A percentile compares a stretch with the other conserved stretches of the same genome.
Evolutionary conservation across 2,113 vertebrate genomes (phyloP).

Genomic region (Hippocampus comes): DNA sequence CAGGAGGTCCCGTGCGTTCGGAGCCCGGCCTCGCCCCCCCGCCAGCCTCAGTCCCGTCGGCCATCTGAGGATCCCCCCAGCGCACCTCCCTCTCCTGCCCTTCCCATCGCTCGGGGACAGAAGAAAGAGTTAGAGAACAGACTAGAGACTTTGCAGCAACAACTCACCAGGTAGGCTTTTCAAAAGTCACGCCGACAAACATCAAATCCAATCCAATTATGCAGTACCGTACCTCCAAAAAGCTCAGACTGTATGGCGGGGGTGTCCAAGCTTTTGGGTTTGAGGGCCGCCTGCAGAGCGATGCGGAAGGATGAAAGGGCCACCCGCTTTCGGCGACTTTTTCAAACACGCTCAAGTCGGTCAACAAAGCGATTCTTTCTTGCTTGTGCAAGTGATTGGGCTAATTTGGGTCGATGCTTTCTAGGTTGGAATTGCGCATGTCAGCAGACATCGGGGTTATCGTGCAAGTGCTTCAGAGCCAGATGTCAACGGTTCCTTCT

Average conservation of each 20-base stretch:
- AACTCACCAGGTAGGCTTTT: conserved; percentile 80
- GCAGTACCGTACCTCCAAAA: too few relatives aligned
- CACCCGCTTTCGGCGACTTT: too few relatives aligned
- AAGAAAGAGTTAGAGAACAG: conserved; percentile 79
- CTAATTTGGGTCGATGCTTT: not conserved
- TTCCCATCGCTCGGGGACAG: conserved; percentile 64
- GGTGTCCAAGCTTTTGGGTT: too few relatives aligned
- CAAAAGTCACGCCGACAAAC: too few relatives aligned
- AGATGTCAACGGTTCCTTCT: conserved; percentile 80
- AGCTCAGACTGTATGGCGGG: not conserved
- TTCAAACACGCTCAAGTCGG: too few relatives aligned
- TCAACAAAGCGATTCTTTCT: too few relatives aligned
- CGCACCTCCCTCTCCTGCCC: conserved; percentile 63
- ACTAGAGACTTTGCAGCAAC: conserved; percentile 85
- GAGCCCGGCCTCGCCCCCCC: conserved; percentile 65
- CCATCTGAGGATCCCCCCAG: conserved; percentile 56
- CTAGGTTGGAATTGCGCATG: conserved; percentile 85
- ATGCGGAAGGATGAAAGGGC: too few relatives aligned
- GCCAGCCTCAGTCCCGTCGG: conserved; percentile 49
- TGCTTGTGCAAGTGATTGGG: not conserved
- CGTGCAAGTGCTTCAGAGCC: conserved; percentile 88
- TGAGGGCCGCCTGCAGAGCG: too few relatives aligned
- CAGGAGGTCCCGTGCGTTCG: conserved; percentile 82
- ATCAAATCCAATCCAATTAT: too few relatives aligned
- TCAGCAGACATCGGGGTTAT: conserved; percentile 82